Evolutionary conservation across 23 tunicate genomes (phyloP).

Genomic region (Diplosoma virens): DNA sequence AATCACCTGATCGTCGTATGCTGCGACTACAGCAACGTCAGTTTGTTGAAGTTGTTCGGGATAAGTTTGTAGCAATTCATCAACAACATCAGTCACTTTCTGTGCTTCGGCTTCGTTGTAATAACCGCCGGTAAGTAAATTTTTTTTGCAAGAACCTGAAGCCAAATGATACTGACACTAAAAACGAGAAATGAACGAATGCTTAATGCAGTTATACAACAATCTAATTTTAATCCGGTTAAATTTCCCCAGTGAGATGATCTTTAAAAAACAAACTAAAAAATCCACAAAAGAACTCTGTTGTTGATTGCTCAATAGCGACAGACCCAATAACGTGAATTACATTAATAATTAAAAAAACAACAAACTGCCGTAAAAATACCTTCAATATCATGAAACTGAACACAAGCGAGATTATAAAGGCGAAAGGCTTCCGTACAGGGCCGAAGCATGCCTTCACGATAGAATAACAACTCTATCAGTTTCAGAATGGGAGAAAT

Average conservation of each 20-base stretch:
- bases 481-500: constrained; percentile 36
- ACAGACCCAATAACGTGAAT: too few species aligned
- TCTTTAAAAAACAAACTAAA: too few species aligned
- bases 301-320: too few species aligned
- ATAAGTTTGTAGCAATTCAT: background rate
- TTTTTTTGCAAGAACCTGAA: background rate
- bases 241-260: too few species aligned
- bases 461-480: constrained; percentile 42
- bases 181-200: too few species aligned
- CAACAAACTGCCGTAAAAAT: background rate
- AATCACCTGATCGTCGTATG: constrained; percentile 22
- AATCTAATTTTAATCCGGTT: too few species aligned
- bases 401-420: constrained; percentile 7
- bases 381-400: constrained; percentile 49
- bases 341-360: too few species aligned
- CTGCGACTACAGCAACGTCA: constrained; percentile 26
- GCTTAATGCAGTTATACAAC: too few species aligned
- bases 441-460: background rate
- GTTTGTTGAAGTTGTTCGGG: background rate
- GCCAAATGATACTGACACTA: too few species aligned
- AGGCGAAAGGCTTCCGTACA: background rate
- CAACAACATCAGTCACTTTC: background rate
- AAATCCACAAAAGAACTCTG: too few species aligned
- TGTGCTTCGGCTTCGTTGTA: constrained; percentile 31
- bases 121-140: constrained; percentile 11